Evolutionary conservation across 2,113 vertebrate genomes (phyloP).

Genomic region (Phoenicopterus ruber): DNA sequence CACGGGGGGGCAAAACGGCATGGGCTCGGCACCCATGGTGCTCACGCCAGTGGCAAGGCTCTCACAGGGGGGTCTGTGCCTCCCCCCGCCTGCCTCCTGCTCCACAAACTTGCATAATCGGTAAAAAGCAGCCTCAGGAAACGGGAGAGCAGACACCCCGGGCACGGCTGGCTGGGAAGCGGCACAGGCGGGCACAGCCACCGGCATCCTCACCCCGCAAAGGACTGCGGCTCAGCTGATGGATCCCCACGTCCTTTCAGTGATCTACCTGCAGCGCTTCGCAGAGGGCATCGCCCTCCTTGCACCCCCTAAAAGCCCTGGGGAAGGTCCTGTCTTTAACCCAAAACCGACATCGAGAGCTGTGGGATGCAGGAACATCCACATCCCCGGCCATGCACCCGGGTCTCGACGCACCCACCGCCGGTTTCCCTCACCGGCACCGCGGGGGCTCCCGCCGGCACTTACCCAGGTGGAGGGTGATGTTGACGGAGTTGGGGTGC

Average conservation of each 20-base stretch:
- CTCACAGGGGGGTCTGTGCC: background rate
- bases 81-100: background rate
- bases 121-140: background rate
- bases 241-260: background rate
- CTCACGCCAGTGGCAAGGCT: background rate
- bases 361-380: background rate
- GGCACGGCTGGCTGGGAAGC: background rate
- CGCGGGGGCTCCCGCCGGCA: fast-evolving
- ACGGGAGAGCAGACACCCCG: fast-evolving
- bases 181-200: background rate
- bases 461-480: slow-evolving; percentile 90
- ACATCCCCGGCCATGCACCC: fast-evolving
- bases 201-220: background rate
- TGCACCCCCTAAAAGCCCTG: background rate
- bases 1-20: background rate
- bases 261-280: fast-evolving
- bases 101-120: fast-evolving
- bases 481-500: slow-evolving; percentile 86
- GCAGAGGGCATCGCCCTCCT: background rate
- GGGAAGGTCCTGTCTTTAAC: background rate
- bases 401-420: fast-evolving
- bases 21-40: background rate
- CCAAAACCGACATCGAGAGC: background rate
- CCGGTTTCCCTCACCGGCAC: background rate
- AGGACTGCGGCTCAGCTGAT: fast-evolving